Evolutionary conservation across 2,797 vertebrate genomes (phyloP).

Genomic region (Scomberomorus guttatus): DNA sequence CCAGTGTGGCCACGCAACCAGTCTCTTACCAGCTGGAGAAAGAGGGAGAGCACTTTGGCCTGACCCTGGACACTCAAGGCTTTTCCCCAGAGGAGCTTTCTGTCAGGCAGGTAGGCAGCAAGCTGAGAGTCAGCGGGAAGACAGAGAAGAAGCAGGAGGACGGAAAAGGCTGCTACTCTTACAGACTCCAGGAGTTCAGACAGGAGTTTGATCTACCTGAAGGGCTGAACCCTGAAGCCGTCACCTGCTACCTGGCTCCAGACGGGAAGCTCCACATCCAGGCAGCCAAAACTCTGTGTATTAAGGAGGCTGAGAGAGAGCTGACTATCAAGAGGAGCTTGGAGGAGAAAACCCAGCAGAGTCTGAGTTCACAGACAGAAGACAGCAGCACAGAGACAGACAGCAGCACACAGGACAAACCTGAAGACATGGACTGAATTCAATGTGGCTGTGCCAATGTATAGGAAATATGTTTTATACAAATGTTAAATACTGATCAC

Average conservation of each 20-base stretch:
- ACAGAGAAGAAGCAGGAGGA: slow-evolving; percentile 81
- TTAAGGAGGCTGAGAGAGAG: slow-evolving; percentile 52
- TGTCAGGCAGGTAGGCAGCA: slow-evolving; percentile 77
- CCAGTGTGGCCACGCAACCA: no score
- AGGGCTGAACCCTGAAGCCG: slow-evolving; percentile 77
- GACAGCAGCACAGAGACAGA: slow-evolving; percentile 22
- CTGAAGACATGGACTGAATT: slow-evolving; percentile 12
- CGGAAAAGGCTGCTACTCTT: slow-evolving; percentile 85
- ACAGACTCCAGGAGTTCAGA: slow-evolving; percentile 86
- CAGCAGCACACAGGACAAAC: slow-evolving; percentile 9
- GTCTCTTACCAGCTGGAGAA: slow-evolving; percentile 59
- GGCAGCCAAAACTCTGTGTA: slow-evolving; percentile 48
- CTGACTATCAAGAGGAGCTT: slow-evolving; percentile 43
- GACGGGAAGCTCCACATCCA: slow-evolving; percentile 87
- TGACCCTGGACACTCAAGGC: slow-evolving; percentile 82
- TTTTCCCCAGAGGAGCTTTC: slow-evolving; percentile 86
- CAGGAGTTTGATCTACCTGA: slow-evolving; percentile 87
- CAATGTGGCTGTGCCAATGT: not conserved
- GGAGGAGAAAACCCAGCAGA: slow-evolving; percentile 21
- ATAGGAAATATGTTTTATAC: not conserved
- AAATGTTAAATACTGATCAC: not conserved
- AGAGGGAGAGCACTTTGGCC: slow-evolving; percentile 70
- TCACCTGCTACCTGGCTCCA: slow-evolving; percentile 85
- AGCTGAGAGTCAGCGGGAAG: slow-evolving; percentile 78
- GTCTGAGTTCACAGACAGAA: not conserved